A percentile compares a stretch with the other conserved stretches of the same genome.
Conservation (phyloP, 2,797 vertebrate species). For the Tamandua tetradactyla region DNA sequence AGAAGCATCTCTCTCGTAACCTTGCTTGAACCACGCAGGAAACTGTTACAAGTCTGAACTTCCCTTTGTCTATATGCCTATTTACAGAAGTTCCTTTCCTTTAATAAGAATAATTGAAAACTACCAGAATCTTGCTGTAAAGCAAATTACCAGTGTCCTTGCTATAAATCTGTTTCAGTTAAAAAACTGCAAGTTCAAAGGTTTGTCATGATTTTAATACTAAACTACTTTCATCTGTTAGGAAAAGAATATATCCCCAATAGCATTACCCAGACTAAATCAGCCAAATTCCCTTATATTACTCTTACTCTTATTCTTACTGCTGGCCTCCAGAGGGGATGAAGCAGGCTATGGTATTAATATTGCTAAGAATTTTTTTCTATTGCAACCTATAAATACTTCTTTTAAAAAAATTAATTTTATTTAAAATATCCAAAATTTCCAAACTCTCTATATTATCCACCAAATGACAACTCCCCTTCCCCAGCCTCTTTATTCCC, state of each 20-base stretch:
- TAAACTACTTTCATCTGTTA: not conserved
- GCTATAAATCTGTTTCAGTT: not conserved
- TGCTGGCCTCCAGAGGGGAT: not conserved
- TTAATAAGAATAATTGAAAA: constrained; percentile 8
- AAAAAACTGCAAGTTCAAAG: not conserved
- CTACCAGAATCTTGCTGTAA: not conserved
- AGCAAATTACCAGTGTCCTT: not conserved
- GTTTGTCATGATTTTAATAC: not conserved
- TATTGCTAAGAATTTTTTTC: not conserved
- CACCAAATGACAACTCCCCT: no score
- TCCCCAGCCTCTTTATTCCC: no score
- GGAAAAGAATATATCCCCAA: not conserved
- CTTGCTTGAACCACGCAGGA: not conserved
- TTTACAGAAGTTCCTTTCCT: not conserved
- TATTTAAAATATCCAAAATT: not conserved
- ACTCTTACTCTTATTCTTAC: not conserved
- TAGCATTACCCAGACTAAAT: not conserved
- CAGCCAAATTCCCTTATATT: not conserved
- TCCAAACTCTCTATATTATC: no score
- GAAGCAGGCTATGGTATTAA: not conserved
- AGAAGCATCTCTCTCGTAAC: not conserved
- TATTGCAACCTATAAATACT: not conserved
- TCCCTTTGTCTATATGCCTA: not conserved
- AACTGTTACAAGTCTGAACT: not conserved
- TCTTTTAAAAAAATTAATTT: not conserved